Conservation (phyloP, 2,113 vertebrate genomes). For the Stercorarius parasiticus region DNA sequence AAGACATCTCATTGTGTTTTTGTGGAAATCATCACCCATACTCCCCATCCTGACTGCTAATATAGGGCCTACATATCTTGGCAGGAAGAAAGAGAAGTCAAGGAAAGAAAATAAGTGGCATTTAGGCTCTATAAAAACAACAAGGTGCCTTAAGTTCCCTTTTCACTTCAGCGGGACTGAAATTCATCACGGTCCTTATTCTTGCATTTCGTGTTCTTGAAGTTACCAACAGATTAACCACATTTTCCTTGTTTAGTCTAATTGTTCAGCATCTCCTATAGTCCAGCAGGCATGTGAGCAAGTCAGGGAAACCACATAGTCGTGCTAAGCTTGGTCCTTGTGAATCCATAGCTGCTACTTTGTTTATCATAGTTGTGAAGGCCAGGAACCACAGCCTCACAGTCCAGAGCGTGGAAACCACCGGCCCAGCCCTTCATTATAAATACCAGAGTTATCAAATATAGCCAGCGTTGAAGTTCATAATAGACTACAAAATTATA, state of each 20-base stretch:
- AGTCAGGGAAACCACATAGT: neutral
- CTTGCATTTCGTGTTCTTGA: neutral
- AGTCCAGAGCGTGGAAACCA: neutral
- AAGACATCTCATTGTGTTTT: neutral
- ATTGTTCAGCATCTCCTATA: neutral
- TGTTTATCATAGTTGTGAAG: neutral
- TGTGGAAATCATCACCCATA: neutral
- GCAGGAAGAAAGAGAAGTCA: neutral
- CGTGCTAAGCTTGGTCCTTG: neutral
- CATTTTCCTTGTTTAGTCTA: neutral
- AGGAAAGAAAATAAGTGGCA: neutral
- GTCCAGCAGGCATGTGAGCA: neutral
- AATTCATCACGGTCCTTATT: neutral
- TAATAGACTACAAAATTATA: neutral
- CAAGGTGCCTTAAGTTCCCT: neutral
- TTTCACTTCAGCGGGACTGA: neutral
- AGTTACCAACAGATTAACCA: neutral
- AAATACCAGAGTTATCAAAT: slow-evolving; percentile 24
- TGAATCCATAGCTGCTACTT: neutral
- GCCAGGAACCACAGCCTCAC: neutral
- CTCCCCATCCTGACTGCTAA: neutral
- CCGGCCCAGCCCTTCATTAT: neutral
- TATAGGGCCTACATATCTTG: neutral
- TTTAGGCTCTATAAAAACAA: neutral
- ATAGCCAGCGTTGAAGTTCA: neutral